Base-by-base conservation (phyloP, 2,113 vertebrate genomes). In the Gasterosteus nipponicus region DNA sequence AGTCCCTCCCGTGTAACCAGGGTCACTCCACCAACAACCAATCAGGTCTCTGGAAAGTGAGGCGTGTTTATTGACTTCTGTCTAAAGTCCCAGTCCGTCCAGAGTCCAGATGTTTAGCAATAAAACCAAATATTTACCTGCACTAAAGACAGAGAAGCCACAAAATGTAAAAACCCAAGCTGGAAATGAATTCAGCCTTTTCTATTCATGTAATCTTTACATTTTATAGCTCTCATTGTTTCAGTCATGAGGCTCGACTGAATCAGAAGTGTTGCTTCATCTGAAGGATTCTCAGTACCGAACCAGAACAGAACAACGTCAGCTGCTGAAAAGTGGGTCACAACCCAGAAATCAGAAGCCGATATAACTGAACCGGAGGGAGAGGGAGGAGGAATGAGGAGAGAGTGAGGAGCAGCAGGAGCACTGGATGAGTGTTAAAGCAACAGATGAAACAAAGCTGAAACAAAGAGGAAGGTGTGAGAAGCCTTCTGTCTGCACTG, bases 321-420 rank as follows among this genome's bases (percentile, higher is more conserved):
- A 19, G 69, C 75, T 75, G 78, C 73, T 26, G 47, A 39, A 74
- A 83, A 65, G 33, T 86, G 16, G 75, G 78, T 87, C 85, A 68
- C 59, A 69, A 83, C 77, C 81, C 75, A 78, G 62, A 77, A 80
- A 80, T 29, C 0, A 71, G 12, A 78, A 72, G 49, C 51, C 41
- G 81, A 62, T 61, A 4, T 44, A 39, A 19, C 60, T 47, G 81
- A 84, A 69, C 79, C 85, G 83, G 51, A 71, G 69, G 81, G n/a
- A 65, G 79, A 38, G 42, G 78, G 70, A 75, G 14, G 44, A 33
- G 26, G 22, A 26, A 57, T 39, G 7, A 61, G 44, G 7, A 14
- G 2, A 29, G 61, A 63, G 41, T 16, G 74, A 63, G 41, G 41
- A 56, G 22, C 31, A 63, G 41, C 16, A 8, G 1, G 54, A 59